These are phyloP conservation scores for Euzetes globulus DNA, from an alignment of 2,888 invertebrate genomes.

Conservation along the genomic window DNA sequence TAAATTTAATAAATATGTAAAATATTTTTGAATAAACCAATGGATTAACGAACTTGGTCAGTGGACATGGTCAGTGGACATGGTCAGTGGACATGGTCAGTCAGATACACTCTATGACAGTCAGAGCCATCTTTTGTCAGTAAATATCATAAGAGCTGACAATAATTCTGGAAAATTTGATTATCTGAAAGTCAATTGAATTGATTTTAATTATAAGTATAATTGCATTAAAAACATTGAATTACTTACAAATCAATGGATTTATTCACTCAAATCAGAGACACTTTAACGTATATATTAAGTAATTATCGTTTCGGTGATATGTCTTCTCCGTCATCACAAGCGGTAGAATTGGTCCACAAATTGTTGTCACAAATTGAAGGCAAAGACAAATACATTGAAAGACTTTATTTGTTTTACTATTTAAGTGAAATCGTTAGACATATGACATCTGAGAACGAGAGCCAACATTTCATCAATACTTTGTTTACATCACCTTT, in stretches of 20 bases:
- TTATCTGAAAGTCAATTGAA: too few species aligned
- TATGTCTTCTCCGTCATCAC: not conserved
- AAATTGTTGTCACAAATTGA: constrained; percentile 23
- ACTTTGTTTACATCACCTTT: constrained; percentile 16
- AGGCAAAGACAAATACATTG: constrained; percentile 15
- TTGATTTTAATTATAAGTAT: not conserved
- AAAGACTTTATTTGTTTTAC: constrained; percentile 29
- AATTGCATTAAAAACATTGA: not conserved
- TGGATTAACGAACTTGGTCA: too few species aligned
- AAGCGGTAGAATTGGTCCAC: not conserved
- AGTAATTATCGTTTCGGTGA: constrained; percentile 4
- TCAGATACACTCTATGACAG: too few species aligned
- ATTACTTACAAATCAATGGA: constrained; percentile 1
- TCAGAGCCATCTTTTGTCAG: too few species aligned
- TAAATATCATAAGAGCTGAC: too few species aligned
- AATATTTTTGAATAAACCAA: too few species aligned
- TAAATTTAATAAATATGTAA: too few species aligned
- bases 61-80: too few species aligned
- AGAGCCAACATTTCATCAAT: constrained; percentile 5
- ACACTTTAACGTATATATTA: not conserved
- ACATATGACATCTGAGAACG: not conserved
- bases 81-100: too few species aligned
- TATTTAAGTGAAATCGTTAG: constrained; percentile 12
- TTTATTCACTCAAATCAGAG: not conserved
- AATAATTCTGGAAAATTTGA: too few species aligned